Evolutionary conservation across 2,888 invertebrate species (phyloP).

Genomic region (Punctoribates punctum): DNA sequence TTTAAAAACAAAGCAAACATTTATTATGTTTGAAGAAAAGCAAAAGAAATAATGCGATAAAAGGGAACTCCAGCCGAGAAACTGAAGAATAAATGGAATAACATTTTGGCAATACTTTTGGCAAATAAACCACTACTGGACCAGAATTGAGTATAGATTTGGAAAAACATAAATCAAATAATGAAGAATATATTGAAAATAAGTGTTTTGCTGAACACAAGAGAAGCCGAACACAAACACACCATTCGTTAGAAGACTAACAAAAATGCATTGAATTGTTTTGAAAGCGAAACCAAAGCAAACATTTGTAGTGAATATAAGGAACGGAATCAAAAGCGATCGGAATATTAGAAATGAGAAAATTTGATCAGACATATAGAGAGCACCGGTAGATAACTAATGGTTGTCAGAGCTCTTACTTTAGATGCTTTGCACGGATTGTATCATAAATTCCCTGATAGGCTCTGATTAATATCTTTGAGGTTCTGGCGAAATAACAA

Average conservation of each 20-base stretch:
- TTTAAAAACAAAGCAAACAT: background rate
- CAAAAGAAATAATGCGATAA: background rate
- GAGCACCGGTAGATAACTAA: constrained; percentile 18
- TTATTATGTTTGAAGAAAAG: background rate
- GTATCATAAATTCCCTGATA: background rate
- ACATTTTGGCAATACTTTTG: background rate
- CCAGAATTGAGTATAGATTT: background rate
- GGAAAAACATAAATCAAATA: constrained; percentile 26
- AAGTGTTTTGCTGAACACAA: background rate
- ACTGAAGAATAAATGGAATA: background rate
- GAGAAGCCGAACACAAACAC: background rate
- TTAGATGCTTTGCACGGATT: constrained; percentile 2
- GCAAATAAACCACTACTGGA: constrained; percentile 4
- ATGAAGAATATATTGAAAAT: constrained; percentile 13
- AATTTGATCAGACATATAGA: background rate
- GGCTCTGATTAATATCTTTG: constrained; percentile 1
- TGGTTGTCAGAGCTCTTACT: constrained; percentile 4
- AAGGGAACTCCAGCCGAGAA: background rate
- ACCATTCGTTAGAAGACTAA: constrained; percentile 6
- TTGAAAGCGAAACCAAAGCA: background rate
- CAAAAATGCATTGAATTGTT: background rate
- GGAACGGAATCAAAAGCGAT: background rate
- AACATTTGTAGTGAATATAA: constrained; percentile 21
- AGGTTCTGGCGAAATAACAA: background rate
- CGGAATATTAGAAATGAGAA: background rate